Percentiles rank a stretch among this genome's conserved stretches.
phyloP scores from a whole-genome alignment of 1,140 invertebrate genomes.

The Gryon sp. region DNA sequence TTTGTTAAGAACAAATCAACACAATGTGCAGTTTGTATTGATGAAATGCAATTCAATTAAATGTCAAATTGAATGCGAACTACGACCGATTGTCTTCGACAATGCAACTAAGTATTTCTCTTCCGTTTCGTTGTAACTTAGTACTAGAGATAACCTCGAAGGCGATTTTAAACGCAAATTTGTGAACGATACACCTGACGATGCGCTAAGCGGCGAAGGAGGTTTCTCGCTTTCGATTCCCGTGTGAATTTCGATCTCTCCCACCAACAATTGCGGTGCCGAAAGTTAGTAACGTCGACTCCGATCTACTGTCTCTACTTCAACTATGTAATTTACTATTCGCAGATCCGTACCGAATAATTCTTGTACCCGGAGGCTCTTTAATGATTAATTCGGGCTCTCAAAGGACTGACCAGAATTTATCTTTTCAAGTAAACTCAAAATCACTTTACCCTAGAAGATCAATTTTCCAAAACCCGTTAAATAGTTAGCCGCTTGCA shows the following conservation, averaged over 20 bases:
- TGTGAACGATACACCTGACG: conserved; percentile 46
- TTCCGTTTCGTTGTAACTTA: conserved; percentile 42
- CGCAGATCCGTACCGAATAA: conserved; percentile 46
- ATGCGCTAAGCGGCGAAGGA: conserved; percentile 29
- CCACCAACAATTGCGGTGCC: conserved; percentile 55
- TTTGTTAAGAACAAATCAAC: no score
- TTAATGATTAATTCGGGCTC: conserved; percentile 52
- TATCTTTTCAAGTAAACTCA: conserved; percentile 21
- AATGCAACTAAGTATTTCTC: conserved; percentile 30
- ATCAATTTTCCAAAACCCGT: conserved; percentile 34
- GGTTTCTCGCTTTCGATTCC: conserved; percentile 62
- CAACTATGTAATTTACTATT: conserved; percentile 55
- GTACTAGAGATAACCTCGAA: conserved; percentile 35
- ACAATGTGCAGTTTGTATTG: no score
- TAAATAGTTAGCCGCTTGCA: no score
- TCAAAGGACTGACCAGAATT: conserved; percentile 55
- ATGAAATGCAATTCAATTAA: conserved; percentile 25
- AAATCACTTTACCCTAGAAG: conserved; percentile 31
- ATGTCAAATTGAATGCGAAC: background rate
- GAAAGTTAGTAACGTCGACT: conserved; percentile 57
- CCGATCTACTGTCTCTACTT: conserved; percentile 45
- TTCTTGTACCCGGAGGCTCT: conserved; percentile 54
- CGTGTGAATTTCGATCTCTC: conserved; percentile 61
- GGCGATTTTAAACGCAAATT: conserved; percentile 67
- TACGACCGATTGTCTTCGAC: conserved; percentile 17